Percentiles rank a stretch among this genome's conserved stretches.
These are phyloP conservation scores for Nibea coibor DNA, from an alignment of 2,113 vertebrate species.

Conservation along the genomic window DNA sequence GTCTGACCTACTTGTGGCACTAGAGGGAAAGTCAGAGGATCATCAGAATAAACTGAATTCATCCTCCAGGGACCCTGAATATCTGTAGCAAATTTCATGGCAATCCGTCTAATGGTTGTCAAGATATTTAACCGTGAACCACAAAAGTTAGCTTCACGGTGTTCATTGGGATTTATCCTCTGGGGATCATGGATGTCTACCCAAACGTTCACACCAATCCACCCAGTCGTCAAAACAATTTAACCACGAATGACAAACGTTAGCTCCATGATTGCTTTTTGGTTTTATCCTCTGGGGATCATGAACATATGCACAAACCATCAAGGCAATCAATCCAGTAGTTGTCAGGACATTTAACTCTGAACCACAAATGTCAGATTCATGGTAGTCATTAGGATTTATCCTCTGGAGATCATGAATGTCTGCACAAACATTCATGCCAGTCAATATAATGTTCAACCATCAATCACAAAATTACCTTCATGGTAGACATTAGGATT, in stretches of 20 bases:
- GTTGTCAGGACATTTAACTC: neutral
- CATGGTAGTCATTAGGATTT: neutral
- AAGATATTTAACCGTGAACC: neutral
- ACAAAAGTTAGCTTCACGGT: neutral
- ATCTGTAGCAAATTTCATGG: neutral
- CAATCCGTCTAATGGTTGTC: neutral
- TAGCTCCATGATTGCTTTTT: too few relatives aligned
- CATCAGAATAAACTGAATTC: neutral
- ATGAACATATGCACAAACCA: too few relatives aligned
- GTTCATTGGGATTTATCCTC: neutral
- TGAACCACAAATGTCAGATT: neutral
- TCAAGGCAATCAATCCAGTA: neutral
- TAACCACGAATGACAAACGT: too few relatives aligned
- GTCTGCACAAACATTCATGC: neutral
- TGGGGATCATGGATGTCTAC: neutral
- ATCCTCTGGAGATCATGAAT: neutral
- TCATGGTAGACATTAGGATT: too few relatives aligned
- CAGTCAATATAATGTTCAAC: neutral
- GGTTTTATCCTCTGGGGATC: too few relatives aligned
- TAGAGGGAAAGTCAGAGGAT: neutral
- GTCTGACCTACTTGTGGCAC: neutral
- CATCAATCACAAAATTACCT: too few relatives aligned
- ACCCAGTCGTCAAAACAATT: too few relatives aligned
- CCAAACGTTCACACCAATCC: neutral
- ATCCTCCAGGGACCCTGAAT: neutral